These are phyloP conservation scores for Acrocyrtus sp. DNA, from an alignment of 2,888 invertebrate genomes.

Conservation along the genomic window DNA sequence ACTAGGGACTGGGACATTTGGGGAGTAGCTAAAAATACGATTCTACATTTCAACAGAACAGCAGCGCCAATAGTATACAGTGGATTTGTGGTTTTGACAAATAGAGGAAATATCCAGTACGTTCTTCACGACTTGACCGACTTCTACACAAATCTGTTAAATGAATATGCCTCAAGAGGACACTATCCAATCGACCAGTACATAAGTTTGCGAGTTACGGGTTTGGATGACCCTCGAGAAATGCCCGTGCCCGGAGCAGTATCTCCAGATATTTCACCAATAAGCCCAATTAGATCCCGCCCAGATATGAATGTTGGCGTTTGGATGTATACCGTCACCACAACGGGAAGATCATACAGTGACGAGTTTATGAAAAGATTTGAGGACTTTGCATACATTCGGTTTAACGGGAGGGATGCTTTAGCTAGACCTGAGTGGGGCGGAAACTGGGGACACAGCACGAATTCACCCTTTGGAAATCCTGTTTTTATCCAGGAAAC, in stretches of 20 bases:
- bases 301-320: conserved; percentile 39
- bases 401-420: conserved; percentile 27
- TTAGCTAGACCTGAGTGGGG: conserved; percentile 31
- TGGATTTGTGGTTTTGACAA: conserved; percentile 33
- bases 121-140: conserved; percentile 22
- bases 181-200: conserved; percentile 26
- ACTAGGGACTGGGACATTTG: conserved; percentile 35
- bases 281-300: conserved; percentile 7
- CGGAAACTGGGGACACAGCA: conserved; percentile 21
- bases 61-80: conserved; percentile 6
- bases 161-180: conserved; percentile 1
- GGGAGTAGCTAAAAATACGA: conserved; percentile 46
- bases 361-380: conserved; percentile 22
- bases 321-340: conserved; percentile 27
- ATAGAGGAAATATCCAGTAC: conserved; percentile 35
- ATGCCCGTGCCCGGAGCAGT: conserved; percentile 13
- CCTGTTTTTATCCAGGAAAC: conserved; percentile 6
- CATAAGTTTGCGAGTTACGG: conserved; percentile 24
- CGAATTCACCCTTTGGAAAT: conserved; percentile 4
- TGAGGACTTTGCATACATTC: conserved; percentile 20
- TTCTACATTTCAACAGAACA: conserved; percentile 26
- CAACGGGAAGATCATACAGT: conserved; percentile 9
- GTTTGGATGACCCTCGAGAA: conserved; percentile 26
- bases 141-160: conserved; percentile 8
- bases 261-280: conserved; percentile 17